Base-by-base conservation (phyloP, 1,140 invertebrate genomes). In the Pachyrhynchus sulphureomaculatus region DNA sequence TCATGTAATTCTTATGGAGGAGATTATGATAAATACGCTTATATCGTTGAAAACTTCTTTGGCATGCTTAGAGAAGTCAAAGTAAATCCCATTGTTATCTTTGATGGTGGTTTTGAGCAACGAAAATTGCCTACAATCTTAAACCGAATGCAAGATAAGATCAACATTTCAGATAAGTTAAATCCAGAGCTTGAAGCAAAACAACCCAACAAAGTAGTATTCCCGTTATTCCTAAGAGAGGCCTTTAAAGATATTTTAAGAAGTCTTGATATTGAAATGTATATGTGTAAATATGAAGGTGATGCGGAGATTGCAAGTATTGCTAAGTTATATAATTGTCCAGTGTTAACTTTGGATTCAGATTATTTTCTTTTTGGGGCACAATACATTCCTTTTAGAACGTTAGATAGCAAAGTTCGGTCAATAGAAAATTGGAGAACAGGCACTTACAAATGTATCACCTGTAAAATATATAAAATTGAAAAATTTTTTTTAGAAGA, bases 361-460 rank as follows among this genome's bases (percentile, higher is more conserved):
- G 94, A 96, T 79, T 96, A 94, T 79, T 95, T 86, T 73, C 87
- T 96, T 49, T 93, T 88, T 76, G 88, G 91, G 77, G 82, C 91
- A 0, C 71, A 83, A 4, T 94, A 93, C 69, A 89, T 95, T 59
- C 89, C 90, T 0, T 85, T 92, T 42, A 81, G 85, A 53, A 87
- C 84, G 8, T 53, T 73, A 3, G 65, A 77, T 61, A 57, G 37
- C 34, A 65, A 66, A 56, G 33, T 29, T 10, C 29, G 29, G 13
- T 58, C 59, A n/a, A 41, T 45, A 24, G 39, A 36, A 21, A 61
- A 53, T 21, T 34, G 58, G 48, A 41, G 48, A n/a, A 45, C 48
- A 17, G 58, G 49, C 1, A 44, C 18, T 41, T 74, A 75, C 45
- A 78, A 78, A 45, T 80, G 76, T 62, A 77, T 89, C 36, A 72